These are phyloP conservation scores for Mormyrus iriodes DNA, from an alignment of 2,113 vertebrate genomes.

Conservation along the genomic window DNA sequence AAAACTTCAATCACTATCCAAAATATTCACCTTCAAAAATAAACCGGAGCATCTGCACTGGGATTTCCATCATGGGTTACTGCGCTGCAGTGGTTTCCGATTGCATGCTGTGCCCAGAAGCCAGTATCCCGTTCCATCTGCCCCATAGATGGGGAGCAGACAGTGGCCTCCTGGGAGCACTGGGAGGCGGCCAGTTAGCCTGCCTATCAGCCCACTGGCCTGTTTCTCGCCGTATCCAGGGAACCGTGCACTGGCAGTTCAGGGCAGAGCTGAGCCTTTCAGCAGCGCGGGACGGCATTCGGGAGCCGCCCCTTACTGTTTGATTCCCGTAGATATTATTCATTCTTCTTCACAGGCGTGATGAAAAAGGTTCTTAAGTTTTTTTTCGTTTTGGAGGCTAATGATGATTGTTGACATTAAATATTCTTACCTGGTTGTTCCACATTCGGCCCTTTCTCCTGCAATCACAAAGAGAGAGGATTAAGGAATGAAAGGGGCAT, in stretches of 20 bases:
- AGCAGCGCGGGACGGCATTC: not conserved
- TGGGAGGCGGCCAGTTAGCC: not conserved
- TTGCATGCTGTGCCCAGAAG: not conserved
- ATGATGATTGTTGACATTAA: conserved; percentile 15
- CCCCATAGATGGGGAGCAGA: not conserved
- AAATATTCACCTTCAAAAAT: not conserved
- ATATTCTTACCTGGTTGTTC: conserved; percentile 88
- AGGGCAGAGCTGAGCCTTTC: not conserved
- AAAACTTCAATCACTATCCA: not conserved
- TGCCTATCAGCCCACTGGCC: not conserved
- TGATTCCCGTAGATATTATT: not conserved
- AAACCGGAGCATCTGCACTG: not conserved
- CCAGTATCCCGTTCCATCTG: not conserved
- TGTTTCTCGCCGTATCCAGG: not conserved
- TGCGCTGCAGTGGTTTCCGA: not conserved
- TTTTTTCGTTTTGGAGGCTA: conserved; percentile 14
- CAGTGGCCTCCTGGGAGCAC: not conserved
- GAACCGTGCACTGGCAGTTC: not conserved
- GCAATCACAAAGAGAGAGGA: conserved; percentile 30
- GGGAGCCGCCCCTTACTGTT: not conserved
- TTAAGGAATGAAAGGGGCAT: conserved; percentile 34
- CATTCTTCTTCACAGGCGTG: not conserved
- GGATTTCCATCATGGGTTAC: not conserved
- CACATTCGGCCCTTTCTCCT: conserved; percentile 94
- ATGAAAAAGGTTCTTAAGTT: not conserved